A percentile compares a stretch with the other conserved stretches of the same genome.
Conservation (phyloP, 2,113 vertebrate genomes). For the Halcyon senegalensis region DNA sequence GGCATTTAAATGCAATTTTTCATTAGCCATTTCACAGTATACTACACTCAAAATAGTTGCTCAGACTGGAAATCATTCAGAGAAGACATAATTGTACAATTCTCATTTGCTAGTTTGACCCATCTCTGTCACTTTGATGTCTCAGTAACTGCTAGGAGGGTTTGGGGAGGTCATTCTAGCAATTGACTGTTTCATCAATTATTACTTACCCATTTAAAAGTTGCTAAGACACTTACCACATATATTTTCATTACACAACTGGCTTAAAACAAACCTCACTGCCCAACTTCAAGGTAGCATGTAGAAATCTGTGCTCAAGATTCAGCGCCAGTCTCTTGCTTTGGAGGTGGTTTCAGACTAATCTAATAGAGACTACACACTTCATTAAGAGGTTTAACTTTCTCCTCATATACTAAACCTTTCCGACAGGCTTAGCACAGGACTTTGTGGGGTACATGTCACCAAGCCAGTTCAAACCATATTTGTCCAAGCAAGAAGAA, state of each 20-base stretch:
- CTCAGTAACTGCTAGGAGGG: not conserved
- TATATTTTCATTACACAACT: not conserved
- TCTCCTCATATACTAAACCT: not conserved
- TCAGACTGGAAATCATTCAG: not conserved
- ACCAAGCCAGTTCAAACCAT: not conserved
- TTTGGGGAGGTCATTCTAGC: conserved; percentile 32
- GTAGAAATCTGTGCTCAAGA: not conserved
- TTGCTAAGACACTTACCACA: conserved; percentile 3
- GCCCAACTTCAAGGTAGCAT: not conserved
- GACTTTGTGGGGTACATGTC: not conserved
- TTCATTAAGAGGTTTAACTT: not conserved
- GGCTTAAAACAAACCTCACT: conserved; percentile 4
- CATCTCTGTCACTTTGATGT: not conserved
- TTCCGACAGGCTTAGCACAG: not conserved
- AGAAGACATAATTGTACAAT: not conserved
- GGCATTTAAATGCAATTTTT: not conserved
- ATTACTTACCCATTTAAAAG: conserved; percentile 41
- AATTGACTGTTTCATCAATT: conserved; percentile 49
- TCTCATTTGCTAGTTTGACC: not conserved
- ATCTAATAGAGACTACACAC: not conserved
- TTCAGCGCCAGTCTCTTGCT: not conserved
- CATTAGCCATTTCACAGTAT: not conserved
- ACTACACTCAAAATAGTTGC: not conserved
- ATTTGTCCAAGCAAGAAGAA: not conserved
- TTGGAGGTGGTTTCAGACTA: not conserved